Percentiles rank a stretch among this genome's conserved stretches.
Evolutionary conservation across 1,140 invertebrate genomes (phyloP).

Genomic region (Drosophila pseudoobscura): DNA sequence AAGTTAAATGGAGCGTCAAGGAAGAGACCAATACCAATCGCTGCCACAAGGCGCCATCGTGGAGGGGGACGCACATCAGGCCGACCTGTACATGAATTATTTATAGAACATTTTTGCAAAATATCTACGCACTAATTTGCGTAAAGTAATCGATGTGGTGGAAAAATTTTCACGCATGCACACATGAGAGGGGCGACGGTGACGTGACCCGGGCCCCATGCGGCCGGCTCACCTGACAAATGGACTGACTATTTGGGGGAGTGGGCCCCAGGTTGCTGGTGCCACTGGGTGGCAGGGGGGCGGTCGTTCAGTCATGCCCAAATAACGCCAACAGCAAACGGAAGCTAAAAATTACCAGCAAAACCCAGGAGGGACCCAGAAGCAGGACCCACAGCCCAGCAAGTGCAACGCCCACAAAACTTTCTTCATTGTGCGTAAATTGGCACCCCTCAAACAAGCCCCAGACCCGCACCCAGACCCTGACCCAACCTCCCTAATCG

Average conservation of each 20-base stretch:
- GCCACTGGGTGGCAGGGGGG: conserved; percentile 5
- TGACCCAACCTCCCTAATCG: background rate
- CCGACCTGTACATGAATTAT: conserved; percentile 71
- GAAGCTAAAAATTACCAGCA: conserved; percentile 70
- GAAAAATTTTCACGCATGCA: conserved; percentile 80
- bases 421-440: conserved; percentile 69
- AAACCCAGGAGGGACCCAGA: background rate
- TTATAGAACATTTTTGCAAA: conserved; percentile 82
- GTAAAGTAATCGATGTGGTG: conserved; percentile 82
- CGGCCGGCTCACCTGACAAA: conserved; percentile 5
- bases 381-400: background rate
- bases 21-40: background rate
- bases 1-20: conserved; percentile 56
- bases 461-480: background rate
- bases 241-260: conserved; percentile 21
- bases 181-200: conserved; percentile 40
- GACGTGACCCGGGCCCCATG: background rate
- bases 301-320: conserved; percentile 45
- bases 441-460: conserved; percentile 34
- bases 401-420: conserved; percentile 52
- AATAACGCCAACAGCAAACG: conserved; percentile 47
- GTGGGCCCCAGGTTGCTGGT: conserved; percentile 8
- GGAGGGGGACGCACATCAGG: conserved; percentile 43
- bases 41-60: background rate
- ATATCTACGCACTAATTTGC: conserved; percentile 82